These are phyloP conservation scores for Cyanocitta stelleri DNA, from an alignment of 2,113 vertebrate species.

Conservation along the genomic window DNA sequence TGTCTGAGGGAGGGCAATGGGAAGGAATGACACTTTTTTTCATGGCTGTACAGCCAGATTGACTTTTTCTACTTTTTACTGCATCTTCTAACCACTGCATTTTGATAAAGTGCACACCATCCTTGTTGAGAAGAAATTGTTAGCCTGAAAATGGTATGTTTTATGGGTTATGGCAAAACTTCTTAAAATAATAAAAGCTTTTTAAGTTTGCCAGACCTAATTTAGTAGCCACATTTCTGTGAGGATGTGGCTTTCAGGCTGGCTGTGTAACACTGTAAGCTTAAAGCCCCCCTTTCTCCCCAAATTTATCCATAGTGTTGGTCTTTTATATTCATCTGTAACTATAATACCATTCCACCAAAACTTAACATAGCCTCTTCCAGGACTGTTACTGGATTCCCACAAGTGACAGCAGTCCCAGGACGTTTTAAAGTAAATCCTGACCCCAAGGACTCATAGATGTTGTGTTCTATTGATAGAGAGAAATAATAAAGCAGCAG, in stretches of 20 bases:
- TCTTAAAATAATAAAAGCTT: not conserved
- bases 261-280: not conserved
- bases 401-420: not conserved
- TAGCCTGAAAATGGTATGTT: fast-evolving
- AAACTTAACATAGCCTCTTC: not conserved
- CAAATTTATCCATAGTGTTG: not conserved
- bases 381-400: not conserved
- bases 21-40: not conserved
- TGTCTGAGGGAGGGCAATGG: not conserved
- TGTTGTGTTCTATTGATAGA: not conserved
- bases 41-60: not conserved
- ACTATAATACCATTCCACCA: not conserved
- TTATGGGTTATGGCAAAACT: not conserved
- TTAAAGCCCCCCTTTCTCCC: not conserved
- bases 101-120: not conserved
- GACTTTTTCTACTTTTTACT: not conserved
- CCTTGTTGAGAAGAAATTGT: not conserved
- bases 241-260: not conserved
- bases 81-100: not conserved
- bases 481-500: not conserved
- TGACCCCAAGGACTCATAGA: not conserved
- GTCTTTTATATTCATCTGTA: not conserved
- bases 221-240: not conserved
- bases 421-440: not conserved
- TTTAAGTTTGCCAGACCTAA: not conserved